These are phyloP conservation scores for Eupithecia subumbrata DNA, from an alignment of 2,888 invertebrate genomes.

Conservation along the genomic window DNA sequence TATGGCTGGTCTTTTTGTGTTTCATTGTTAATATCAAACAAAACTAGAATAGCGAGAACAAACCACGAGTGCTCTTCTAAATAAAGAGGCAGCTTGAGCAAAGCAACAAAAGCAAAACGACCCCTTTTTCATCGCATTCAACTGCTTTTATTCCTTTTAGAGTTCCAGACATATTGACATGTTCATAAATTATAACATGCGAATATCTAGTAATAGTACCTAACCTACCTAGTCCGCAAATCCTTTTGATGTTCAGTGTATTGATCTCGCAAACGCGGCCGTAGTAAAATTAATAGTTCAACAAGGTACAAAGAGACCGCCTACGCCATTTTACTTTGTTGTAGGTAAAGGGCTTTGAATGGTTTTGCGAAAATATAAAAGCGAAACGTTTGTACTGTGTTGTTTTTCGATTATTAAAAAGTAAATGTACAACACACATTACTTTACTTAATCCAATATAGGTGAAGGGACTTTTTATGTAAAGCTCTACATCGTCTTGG, in stretches of 20 bases:
- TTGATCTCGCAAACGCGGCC: conserved; percentile 42
- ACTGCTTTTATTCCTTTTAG: conserved; percentile 23
- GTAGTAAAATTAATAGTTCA: conserved; percentile 34
- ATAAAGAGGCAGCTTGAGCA: not conserved
- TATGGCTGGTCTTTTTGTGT: not conserved
- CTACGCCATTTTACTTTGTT: conserved; percentile 42
- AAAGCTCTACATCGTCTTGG: not conserved
- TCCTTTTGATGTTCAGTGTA: conserved; percentile 49
- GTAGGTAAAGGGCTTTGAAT: conserved; percentile 39
- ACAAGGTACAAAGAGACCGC: conserved; percentile 38
- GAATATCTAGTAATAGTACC: not conserved
- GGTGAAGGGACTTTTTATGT: not conserved
- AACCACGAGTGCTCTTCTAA: conserved; percentile 2
- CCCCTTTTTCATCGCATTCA: conserved; percentile 17
- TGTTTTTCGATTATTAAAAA: not conserved
- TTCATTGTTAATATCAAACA: conserved; percentile 1
- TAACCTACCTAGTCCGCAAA: conserved; percentile 41
- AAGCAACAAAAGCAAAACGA: conserved; percentile 7
- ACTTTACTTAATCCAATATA: not conserved
- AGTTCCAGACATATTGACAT: conserved; percentile 28
- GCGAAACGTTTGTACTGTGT: not conserved
- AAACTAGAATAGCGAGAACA: not conserved
- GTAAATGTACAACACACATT: not conserved
- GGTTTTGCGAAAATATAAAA: conserved; percentile 11
- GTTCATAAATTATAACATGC: conserved; percentile 45